phyloP scores from a whole-genome alignment of 1,140 invertebrate genomes.

The Pogonomyrmex californicus region DNA sequence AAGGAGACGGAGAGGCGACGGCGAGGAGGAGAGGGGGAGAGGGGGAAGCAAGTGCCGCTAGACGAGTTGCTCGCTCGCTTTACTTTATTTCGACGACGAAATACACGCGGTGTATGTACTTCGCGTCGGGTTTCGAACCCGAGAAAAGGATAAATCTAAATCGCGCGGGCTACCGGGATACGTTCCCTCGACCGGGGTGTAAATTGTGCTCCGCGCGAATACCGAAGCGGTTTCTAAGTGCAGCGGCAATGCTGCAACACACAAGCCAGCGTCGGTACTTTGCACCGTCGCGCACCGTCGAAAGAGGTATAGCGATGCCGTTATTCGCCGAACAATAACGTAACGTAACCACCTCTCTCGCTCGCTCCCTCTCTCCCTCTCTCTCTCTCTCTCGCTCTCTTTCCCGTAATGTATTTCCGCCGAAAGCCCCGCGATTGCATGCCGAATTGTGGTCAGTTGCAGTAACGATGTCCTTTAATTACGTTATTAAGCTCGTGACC shows the following conservation, averaged over 20 bases:
- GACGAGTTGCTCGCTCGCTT: slow-evolving; percentile 39
- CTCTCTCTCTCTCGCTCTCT: slow-evolving; percentile 2
- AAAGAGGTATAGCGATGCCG: slow-evolving; percentile 43
- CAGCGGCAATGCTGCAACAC: slow-evolving; percentile 4
- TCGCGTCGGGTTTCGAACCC: no score
- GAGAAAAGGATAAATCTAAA: slow-evolving; percentile 54
- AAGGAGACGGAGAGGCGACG: not conserved
- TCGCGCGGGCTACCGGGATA: slow-evolving; percentile 23
- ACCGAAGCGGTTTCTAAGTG: slow-evolving; percentile 48
- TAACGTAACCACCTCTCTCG: slow-evolving; percentile 14
- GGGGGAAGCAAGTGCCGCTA: no score
- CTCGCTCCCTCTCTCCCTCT: not conserved
- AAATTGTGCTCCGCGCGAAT: slow-evolving; percentile 39
- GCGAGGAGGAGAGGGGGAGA: no score
- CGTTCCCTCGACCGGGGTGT: slow-evolving; percentile 3
- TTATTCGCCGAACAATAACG: slow-evolving; percentile 60
- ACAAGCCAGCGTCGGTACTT: slow-evolving; percentile 22
- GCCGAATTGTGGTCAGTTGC: slow-evolving; percentile 5
- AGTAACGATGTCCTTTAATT: slow-evolving; percentile 34
- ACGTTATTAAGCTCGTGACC: slow-evolving; percentile 4
- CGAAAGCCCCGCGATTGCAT: slow-evolving; percentile 25
- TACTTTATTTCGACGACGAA: slow-evolving; percentile 30
- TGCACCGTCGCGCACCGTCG: slow-evolving; percentile 13
- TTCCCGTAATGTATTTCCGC: slow-evolving; percentile 39
- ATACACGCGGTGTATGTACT: no score